Base-by-base conservation (phyloP, 2,888 invertebrate genomes). In the Hirtodrosophila alboralis region DNA sequence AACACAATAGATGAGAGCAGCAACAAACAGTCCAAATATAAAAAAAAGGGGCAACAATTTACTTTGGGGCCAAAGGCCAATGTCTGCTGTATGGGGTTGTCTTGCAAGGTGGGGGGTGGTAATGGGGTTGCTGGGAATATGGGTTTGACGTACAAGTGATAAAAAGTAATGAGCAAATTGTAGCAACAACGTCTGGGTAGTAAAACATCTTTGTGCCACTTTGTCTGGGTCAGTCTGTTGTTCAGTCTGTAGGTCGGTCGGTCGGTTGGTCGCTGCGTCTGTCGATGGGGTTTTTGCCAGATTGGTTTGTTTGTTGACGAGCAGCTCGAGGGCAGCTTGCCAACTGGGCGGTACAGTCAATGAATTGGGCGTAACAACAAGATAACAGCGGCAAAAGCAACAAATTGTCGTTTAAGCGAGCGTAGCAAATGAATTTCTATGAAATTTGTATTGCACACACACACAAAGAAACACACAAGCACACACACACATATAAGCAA, bases 141-240 rank as follows among this genome's bases (percentile, higher is more conserved):
- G 48, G 40, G 51, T 37, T n/a, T 47, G 70, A 60, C 52, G 62
- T 53, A 52, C 64, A 58, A 79, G 81, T 84, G 81, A 86, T 83
- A 83, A 86, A 83, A 86, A 80, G 84, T 86, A 86, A 83, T 83
- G 81, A 86, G 86, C 84, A 84, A 84, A 85, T 81, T 74, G 81
- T 63, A 72, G 38, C 84, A 83, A 79, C 76, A 81, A 74, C 53
- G 45, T 75, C 33, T 56, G 45, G 45, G 71, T 56, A 75, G 73
- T 79, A 85, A 79, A 79, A 79, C 75, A 79, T 85, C 79, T 79
- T 79, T 79, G 79, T 79, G 79, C 71, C 66, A 79, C 79, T 83
- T 79, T 79, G 79, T 85, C 64, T 84, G 85, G 78, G 85, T 84
- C 78, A 81, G 71, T 84, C 70, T 76, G 68, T 68, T 54, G 65